Percentiles rank a stretch among this genome's conserved stretches.
Evolutionary conservation across 2,888 invertebrate species (phyloP).

Genomic region (Leucoma salicis): DNA sequence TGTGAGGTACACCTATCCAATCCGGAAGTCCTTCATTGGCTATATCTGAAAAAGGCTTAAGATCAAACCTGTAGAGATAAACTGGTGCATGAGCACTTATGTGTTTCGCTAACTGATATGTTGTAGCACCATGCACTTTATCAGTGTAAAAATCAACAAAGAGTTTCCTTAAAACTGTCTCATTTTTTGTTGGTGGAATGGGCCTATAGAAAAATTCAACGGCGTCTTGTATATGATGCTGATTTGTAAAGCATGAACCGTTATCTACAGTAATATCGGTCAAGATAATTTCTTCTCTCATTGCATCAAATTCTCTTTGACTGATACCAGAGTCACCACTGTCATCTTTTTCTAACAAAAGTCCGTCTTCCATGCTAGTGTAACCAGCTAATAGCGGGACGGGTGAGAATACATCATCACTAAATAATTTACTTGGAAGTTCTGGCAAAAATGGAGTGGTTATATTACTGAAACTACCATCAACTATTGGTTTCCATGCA

Average conservation of each 20-base stretch:
- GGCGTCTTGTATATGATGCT: slow-evolving; percentile 86
- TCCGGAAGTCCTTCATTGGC: slow-evolving; percentile 86
- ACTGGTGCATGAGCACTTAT: slow-evolving; percentile 83
- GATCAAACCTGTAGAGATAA: slow-evolving; percentile 89
- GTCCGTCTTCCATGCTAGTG: slow-evolving; percentile 91
- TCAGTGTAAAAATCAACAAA: slow-evolving; percentile 89
- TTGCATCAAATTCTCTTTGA: slow-evolving; percentile 81
- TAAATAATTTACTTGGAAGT: slow-evolving; percentile 84
- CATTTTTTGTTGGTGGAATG: slow-evolving; percentile 83
- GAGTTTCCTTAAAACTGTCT: slow-evolving; percentile 83
- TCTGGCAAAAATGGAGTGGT: slow-evolving; percentile 86
- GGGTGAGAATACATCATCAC: slow-evolving; percentile 83
- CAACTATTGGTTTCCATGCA: slow-evolving; percentile 90
- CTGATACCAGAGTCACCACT: slow-evolving; percentile 84
- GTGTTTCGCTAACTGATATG: slow-evolving; percentile 85
- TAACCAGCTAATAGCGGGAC: slow-evolving; percentile 89
- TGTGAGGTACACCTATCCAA: slow-evolving; percentile 91
- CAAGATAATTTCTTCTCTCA: slow-evolving; percentile 84
- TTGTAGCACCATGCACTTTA: slow-evolving; percentile 87
- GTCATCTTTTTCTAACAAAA: slow-evolving; percentile 82
- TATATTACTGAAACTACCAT: slow-evolving; percentile 85
- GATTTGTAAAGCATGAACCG: slow-evolving; percentile 83
- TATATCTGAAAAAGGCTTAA: slow-evolving; percentile 85
- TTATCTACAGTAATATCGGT: slow-evolving; percentile 83
- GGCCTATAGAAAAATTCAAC: slow-evolving; percentile 90